Evolutionary conservation across 2,888 invertebrate species (phyloP).

Genomic region (Tryphoninae sp.): DNA sequence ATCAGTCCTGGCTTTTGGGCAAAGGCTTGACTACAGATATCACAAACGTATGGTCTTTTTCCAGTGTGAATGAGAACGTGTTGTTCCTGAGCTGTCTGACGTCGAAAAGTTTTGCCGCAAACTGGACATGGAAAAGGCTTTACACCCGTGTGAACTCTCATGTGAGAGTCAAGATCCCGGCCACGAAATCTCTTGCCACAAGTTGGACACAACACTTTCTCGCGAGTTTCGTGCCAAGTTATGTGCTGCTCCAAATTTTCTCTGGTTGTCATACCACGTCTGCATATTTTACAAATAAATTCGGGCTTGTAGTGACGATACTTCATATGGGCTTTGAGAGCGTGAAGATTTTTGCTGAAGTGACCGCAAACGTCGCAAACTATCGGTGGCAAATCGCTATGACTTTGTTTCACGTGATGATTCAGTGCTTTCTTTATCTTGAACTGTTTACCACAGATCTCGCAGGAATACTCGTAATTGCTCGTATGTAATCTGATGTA

Average conservation of each 20-base stretch:
- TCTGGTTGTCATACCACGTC: constrained; percentile 72
- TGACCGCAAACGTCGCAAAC: constrained; percentile 74
- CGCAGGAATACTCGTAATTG: constrained; percentile 70
- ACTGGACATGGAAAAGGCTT: constrained; percentile 74
- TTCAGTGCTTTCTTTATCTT: constrained; percentile 72
- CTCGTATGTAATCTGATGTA: constrained; percentile 71
- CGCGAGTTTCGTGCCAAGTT: constrained; percentile 72
- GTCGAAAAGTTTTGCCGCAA: constrained; percentile 68
- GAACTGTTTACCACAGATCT: constrained; percentile 72
- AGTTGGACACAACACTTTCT: constrained; percentile 72
- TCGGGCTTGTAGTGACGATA: constrained; percentile 72
- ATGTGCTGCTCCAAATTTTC: constrained; percentile 72
- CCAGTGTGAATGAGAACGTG: constrained; percentile 74
- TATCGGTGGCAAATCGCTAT: constrained; percentile 69
- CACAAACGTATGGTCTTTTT: constrained; percentile 72
- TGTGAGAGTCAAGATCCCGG: constrained; percentile 73
- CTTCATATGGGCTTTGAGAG: constrained; percentile 73
- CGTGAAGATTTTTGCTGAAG: constrained; percentile 71
- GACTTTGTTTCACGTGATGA: constrained; percentile 71
- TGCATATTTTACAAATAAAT: constrained; percentile 71
- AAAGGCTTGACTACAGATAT: constrained; percentile 73
- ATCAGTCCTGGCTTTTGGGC: constrained; percentile 74
- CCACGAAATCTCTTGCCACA: constrained; percentile 72
- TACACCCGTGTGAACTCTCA: constrained; percentile 74
- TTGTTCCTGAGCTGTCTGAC: constrained; percentile 67